These are phyloP conservation scores for Hemiscyllium ocellatum DNA, from an alignment of 2,113 vertebrate genomes.

Conservation along the genomic window DNA sequence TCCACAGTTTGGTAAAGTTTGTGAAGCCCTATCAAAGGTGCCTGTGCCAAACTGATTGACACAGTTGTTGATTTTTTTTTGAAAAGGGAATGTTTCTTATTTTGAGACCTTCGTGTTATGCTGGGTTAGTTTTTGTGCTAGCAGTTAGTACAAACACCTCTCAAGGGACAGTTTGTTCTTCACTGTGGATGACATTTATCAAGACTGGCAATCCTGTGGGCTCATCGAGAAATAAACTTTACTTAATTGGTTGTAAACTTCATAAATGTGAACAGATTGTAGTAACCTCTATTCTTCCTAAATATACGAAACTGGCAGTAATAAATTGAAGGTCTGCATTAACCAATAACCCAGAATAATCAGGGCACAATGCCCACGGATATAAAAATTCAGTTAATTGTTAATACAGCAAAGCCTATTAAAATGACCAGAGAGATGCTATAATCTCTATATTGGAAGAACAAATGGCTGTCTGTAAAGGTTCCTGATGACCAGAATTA, in stretches of 20 bases:
- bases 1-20: neutral
- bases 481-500: neutral
- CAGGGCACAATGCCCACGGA: neutral
- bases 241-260: neutral
- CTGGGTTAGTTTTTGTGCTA: neutral
- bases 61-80: neutral
- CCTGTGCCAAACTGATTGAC: neutral
- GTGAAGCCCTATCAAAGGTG: neutral
- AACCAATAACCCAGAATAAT: neutral
- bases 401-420: neutral
- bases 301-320: neutral
- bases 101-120: neutral
- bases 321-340: neutral
- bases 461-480: neutral
- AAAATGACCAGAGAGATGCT: neutral
- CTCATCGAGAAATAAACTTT: neutral
- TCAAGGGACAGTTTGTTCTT: neutral
- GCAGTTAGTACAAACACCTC: neutral
- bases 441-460: neutral
- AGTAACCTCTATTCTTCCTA: too few relatives aligned
- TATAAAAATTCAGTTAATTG: neutral
- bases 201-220: neutral
- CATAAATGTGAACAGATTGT: neutral
- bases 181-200: neutral
- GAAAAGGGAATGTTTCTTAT: neutral